Evolutionary conservation across 2,113 vertebrate genomes (phyloP), one percentile per base, ranked within the genome.

Genomic region (Fregata magnificens): DNA sequence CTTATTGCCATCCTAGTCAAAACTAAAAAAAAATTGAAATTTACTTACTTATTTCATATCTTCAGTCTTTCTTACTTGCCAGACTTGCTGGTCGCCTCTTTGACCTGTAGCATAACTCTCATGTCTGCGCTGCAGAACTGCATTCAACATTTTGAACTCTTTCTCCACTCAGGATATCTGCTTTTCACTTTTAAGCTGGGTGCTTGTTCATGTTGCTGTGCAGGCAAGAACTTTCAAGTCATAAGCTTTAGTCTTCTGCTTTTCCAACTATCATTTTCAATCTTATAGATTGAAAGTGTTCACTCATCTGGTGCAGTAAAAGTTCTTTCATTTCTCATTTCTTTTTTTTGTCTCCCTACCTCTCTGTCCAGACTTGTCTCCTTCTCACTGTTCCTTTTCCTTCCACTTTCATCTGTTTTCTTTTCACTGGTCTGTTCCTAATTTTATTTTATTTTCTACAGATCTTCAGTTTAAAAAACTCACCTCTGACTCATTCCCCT

Each of bases 401-500:
- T 52, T n/a, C 81, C 34, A 38, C 38, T 69, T 93, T 94, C 85
- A 97, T 92, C 80, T 81, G 5, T 92, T 86, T 94, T 76, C 40
- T 94, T 94, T 93, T 52, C 36, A 66, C 50, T 87, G 84, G 66
- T 85, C 89, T 95, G 62, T 80, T 95, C 84, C 93, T 96, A 95
- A 95, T 94, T 91, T 91, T 42, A 34, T 92, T 95, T 92, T 86
- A 83, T 95, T 96, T 95, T 82, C 88, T 87, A 78, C 61, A 63
- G 65, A 86, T 65, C 72, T 91, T 76, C 44, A 34, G 45, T 79
- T 94, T 36, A 84, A 95, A 85, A 95, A 94, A 20, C 61, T 72
- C 56, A 93, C 53, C 58, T 88, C 84, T 80, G 66, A 94, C 89
- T 97, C 86, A 95, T 95, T 84, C 29, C 25, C 21, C 66, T 89